Conservation (phyloP, 1,140 invertebrate species). For the Macrotrachela quadricornifera region DNA sequence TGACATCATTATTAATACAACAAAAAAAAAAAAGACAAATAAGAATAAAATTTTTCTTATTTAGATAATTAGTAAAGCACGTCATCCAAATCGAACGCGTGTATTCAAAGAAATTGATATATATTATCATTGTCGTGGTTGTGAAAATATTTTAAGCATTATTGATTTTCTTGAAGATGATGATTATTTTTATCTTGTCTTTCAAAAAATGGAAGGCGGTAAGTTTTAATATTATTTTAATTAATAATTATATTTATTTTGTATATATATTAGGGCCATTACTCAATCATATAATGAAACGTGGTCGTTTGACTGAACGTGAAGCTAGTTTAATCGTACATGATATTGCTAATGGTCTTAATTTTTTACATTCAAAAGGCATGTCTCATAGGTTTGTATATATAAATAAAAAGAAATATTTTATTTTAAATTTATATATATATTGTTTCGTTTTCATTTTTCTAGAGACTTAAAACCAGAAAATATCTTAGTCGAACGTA, state of each 20-base stretch:
- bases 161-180: slow-evolving; percentile 92
- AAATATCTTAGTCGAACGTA: slow-evolving; percentile 79
- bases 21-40: no score
- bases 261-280: slow-evolving; percentile 29
- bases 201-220: slow-evolving; percentile 14
- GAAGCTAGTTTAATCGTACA: slow-evolving; percentile 76
- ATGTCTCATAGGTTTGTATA: slow-evolving; percentile 22
- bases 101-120: slow-evolving; percentile 95
- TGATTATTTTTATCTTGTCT: slow-evolving; percentile 31
- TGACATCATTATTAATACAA: no score
- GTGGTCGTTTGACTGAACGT: slow-evolving; percentile 72
- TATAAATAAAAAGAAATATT: no score
- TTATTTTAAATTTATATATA: no score
- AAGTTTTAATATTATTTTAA: no score
- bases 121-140: slow-evolving; percentile 85
- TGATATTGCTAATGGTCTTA: slow-evolving; percentile 74
- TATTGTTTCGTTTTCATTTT: no score
- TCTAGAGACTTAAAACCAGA: slow-evolving; percentile 66
- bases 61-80: no score
- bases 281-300: slow-evolving; percentile 68
- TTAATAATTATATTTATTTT: no score
- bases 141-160: slow-evolving; percentile 86
- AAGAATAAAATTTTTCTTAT: no score
- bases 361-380: slow-evolving; percentile 70
- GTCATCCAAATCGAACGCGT: slow-evolving; percentile 7